These are phyloP conservation scores for Hemistola chrysoprasaria DNA, from an alignment of 2,888 invertebrate genomes.

Conservation along the genomic window DNA sequence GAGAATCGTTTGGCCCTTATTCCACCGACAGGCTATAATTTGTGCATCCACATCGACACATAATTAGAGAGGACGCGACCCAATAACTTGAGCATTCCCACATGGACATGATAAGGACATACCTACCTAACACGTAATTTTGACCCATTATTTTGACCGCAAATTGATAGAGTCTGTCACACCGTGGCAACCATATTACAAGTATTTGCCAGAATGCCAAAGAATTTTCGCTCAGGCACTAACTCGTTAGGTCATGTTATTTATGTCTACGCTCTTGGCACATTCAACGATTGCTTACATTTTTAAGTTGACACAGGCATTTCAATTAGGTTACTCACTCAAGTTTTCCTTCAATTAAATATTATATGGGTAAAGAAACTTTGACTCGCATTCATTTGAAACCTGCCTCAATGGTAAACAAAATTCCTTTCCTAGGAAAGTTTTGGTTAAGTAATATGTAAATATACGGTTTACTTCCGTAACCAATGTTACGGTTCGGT, in stretches of 20 bases:
- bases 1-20: conserved; percentile 46
- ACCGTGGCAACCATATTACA: conserved; percentile 35
- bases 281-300: conserved; percentile 7
- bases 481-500: conserved; percentile 32
- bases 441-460: no score
- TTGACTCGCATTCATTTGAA: conserved; percentile 10
- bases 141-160: conserved; percentile 74
- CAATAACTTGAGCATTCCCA: conserved; percentile 70
- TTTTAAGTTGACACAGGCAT: conserved; percentile 9
- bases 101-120: conserved; percentile 68
- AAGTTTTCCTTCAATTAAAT: conserved; percentile 17
- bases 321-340: conserved; percentile 18
- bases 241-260: neutral
- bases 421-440: neutral
- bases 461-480: neutral
- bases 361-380: conserved; percentile 8
- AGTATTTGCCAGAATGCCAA: neutral
- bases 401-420: conserved; percentile 5
- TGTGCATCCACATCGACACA: conserved; percentile 69
- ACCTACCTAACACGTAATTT: conserved; percentile 61
- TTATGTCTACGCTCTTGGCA: conserved; percentile 7
- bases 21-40: conserved; percentile 69
- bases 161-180: conserved; percentile 56
- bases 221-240: conserved; percentile 4
- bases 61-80: conserved; percentile 74